Conservation (phyloP, 2,888 invertebrate genomes). For the Pammene aurita region DNA sequence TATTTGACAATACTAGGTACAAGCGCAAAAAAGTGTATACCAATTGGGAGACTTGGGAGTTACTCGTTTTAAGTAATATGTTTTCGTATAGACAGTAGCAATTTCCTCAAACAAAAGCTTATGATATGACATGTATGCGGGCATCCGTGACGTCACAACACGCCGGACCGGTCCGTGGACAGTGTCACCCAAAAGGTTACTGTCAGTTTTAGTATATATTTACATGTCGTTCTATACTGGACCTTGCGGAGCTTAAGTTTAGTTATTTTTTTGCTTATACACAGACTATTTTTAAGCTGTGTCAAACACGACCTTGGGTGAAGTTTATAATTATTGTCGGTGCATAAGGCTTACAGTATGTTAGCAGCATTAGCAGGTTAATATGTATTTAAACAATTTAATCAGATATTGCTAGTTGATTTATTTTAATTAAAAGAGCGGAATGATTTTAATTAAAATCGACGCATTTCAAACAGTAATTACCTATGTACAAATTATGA, state of each 20-base stretch:
- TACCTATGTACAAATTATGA: too few relatives aligned
- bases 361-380: too few relatives aligned
- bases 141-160: constrained; percentile 16
- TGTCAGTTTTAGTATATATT: neutral
- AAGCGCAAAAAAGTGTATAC: too few relatives aligned
- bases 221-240: neutral
- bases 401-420: too few relatives aligned
- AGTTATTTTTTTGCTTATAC: neutral
- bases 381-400: too few relatives aligned
- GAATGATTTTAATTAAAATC: too few relatives aligned
- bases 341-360: neutral
- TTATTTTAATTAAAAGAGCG: too few relatives aligned
- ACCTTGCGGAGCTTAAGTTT: neutral
- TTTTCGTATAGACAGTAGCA: neutral
- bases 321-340: neutral
- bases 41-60: too few relatives aligned
- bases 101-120: constrained; percentile 1
- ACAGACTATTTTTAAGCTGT: neutral
- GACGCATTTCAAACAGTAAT: too few relatives aligned
- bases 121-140: neutral
- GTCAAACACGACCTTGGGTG: neutral
- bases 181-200: constrained; percentile 22
- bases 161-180: constrained; percentile 6
- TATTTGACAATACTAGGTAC: too few relatives aligned
- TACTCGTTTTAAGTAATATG: neutral